A percentile compares a stretch with the other conserved stretches of the same genome.
These are phyloP conservation scores for Bombyx mandarina DNA, from an alignment of 1,140 invertebrate genomes.

Conservation along the genomic window DNA sequence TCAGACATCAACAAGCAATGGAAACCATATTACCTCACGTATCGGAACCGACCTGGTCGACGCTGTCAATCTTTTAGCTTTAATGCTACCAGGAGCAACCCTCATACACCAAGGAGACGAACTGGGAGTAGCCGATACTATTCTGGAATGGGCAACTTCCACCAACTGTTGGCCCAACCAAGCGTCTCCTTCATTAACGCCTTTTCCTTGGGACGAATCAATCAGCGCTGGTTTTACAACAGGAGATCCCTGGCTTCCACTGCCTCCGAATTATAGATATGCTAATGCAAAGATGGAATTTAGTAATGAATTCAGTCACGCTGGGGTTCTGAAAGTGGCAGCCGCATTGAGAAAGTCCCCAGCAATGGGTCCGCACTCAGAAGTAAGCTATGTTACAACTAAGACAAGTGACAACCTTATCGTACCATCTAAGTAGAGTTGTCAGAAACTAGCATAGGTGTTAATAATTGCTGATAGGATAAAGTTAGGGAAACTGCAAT, in stretches of 20 bases:
- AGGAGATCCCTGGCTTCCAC: slow-evolving; percentile 72
- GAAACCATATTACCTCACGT: slow-evolving; percentile 63
- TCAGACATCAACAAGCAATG: slow-evolving; percentile 72
- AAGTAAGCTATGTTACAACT: slow-evolving; percentile 20
- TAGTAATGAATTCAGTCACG: slow-evolving; percentile 40
- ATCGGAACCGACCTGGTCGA: slow-evolving; percentile 72
- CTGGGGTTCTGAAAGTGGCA: slow-evolving; percentile 42
- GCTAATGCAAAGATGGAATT: slow-evolving; percentile 72
- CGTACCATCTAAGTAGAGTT: too few species aligned
- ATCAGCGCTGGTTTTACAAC: slow-evolving; percentile 72
- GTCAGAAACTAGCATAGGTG: too few species aligned
- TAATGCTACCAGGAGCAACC: slow-evolving; percentile 75
- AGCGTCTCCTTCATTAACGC: slow-evolving; percentile 59
- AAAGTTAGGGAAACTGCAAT: too few species aligned
- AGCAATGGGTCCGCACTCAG: slow-evolving; percentile 45
- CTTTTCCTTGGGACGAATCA: slow-evolving; percentile 81
- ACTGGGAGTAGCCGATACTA: slow-evolving; percentile 75
- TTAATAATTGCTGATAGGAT: too few species aligned
- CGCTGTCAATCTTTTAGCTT: slow-evolving; percentile 72
- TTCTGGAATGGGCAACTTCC: slow-evolving; percentile 41
- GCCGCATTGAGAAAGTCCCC: slow-evolving; percentile 53
- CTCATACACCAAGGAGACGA: slow-evolving; percentile 83
- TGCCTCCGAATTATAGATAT: slow-evolving; percentile 69
- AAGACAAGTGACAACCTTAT: too few species aligned
- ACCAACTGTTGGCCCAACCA: slow-evolving; percentile 39